A percentile compares a stretch with the other conserved stretches of the same genome.
These are phyloP conservation scores for Oxytorus armatus DNA, from an alignment of 2,888 invertebrate genomes.

Conservation along the genomic window DNA sequence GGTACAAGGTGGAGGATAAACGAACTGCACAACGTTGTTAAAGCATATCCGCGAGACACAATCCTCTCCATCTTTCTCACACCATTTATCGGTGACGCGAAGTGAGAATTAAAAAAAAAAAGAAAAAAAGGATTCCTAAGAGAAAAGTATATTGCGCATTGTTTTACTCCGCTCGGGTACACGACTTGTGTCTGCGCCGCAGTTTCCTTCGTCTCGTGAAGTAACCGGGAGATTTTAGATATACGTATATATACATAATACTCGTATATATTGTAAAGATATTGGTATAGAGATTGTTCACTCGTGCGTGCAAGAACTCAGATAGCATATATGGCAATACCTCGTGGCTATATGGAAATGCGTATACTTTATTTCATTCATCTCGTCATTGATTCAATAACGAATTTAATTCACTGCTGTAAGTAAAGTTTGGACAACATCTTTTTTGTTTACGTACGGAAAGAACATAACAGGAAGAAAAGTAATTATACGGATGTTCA, in stretches of 20 bases:
- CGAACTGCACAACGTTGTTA: neutral
- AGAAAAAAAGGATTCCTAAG: neutral
- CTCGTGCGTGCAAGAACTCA: constrained; percentile 29
- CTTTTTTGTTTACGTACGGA: no score
- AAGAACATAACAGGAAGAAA: no score
- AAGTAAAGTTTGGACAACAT: no score
- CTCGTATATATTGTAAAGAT: no score
- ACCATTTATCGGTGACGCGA: neutral
- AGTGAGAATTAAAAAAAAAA: neutral
- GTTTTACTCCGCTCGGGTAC: neutral
- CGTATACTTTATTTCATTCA: no score
- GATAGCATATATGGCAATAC: no score
- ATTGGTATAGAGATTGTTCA: constrained; percentile 18
- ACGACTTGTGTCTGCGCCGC: constrained; percentile 8
- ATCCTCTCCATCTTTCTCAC: neutral
- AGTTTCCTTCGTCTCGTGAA: constrained; percentile 48
- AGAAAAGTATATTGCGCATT: constrained; percentile 5
- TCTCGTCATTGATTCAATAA: no score
- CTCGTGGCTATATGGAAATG: no score
- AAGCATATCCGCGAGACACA: constrained; percentile 18
- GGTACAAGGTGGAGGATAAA: constrained; percentile 42
- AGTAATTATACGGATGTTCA: no score
- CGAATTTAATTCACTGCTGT: no score
- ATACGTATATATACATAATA: neutral
- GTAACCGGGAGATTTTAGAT: neutral